A percentile compares a stretch with the other conserved stretches of the same genome.
Evolutionary conservation across 2,113 vertebrate species (phyloP).

Genomic region (Ranitomeya variabilis): DNA sequence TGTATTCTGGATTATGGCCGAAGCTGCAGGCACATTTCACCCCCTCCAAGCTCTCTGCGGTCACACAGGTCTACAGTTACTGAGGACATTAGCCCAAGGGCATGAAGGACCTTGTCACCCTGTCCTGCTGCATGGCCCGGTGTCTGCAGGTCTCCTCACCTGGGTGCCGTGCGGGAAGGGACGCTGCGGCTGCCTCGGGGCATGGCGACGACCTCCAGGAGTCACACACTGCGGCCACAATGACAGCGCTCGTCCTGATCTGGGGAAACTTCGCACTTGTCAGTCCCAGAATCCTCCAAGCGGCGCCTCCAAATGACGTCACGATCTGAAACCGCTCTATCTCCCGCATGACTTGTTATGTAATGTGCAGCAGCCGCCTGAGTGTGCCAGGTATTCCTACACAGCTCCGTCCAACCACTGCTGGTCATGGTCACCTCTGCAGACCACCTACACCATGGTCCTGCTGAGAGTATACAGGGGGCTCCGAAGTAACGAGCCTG

Average conservation of each 20-base stretch:
- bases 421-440: no score
- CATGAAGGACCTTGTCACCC: neutral
- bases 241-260: conserved; percentile 10
- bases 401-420: no score
- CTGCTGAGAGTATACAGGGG: no score
- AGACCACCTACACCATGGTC: no score
- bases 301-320: conserved; percentile 39
- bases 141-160: conserved; percentile 27
- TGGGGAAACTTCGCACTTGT: neutral
- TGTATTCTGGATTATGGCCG: neutral
- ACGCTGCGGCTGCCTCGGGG: conserved; percentile 52
- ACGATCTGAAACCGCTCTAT: conserved; percentile 46
- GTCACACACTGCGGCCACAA: neutral
- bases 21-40: neutral
- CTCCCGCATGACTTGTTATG: neutral
- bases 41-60: no score
- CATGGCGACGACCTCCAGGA: conserved; percentile 40
- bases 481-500: no score
- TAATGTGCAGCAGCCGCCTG: neutral
- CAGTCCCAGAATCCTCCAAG: conserved; percentile 23
- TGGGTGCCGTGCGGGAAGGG: conserved; percentile 18
- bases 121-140: fast-evolving
- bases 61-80: neutral
- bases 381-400: no score
- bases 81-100: conserved; percentile 5